phyloP scores from a whole-genome alignment of 2,113 vertebrate genomes.

The Paradoxurus hermaphroditus region DNA sequence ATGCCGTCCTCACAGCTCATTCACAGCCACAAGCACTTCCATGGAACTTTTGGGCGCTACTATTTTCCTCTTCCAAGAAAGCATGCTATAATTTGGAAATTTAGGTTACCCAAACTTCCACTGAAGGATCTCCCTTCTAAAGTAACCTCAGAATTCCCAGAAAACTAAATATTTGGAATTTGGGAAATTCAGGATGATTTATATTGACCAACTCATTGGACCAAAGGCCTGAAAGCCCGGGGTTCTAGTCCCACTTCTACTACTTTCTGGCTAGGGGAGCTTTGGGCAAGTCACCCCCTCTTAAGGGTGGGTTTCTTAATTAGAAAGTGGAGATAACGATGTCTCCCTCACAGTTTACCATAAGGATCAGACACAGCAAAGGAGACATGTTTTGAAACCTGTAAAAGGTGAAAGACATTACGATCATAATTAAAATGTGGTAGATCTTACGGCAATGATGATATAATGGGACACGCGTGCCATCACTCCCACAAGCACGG shows the following conservation, averaged over 20 bases:
- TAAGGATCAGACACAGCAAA: neutral
- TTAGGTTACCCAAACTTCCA: constrained; percentile 61
- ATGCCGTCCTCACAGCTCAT: constrained; percentile 47
- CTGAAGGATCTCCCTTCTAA: constrained; percentile 45
- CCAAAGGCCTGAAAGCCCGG: neutral
- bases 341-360: neutral
- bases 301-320: neutral
- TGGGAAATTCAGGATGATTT: constrained; percentile 26
- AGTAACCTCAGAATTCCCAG: constrained; percentile 58
- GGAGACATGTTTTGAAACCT: neutral
- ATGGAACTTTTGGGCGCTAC: constrained; percentile 67
- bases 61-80: constrained; percentile 71
- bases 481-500: neutral
- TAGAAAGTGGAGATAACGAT: neutral
- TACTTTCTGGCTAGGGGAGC: neutral
- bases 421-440: neutral
- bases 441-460: neutral
- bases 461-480: neutral
- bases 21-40: constrained; percentile 60
- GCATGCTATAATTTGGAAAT: constrained; percentile 63
- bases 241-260: neutral
- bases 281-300: neutral
- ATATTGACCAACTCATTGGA: neutral
- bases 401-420: neutral
- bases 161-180: constrained; percentile 54